Percentiles rank a stretch among this genome's conserved stretches.
These are phyloP conservation scores for Oligia strigilis DNA, from an alignment of 2,888 invertebrate genomes.

Conservation along the genomic window DNA sequence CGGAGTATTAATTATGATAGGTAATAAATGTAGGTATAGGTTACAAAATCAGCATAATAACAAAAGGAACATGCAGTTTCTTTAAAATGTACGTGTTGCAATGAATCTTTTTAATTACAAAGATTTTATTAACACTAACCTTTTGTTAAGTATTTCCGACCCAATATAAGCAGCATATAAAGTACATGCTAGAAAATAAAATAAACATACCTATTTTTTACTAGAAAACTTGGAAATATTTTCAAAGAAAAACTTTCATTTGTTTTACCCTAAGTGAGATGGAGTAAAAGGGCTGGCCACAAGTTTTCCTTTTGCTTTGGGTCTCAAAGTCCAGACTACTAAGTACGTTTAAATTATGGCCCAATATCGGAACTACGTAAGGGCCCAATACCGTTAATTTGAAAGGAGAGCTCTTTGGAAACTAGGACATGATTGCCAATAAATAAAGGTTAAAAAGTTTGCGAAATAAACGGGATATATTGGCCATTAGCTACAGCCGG, in stretches of 20 bases:
- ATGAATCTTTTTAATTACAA: neutral
- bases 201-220: neutral
- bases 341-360: conserved; percentile 19
- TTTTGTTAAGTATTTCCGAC: neutral
- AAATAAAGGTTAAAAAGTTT: conserved; percentile 51
- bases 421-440: conserved; percentile 29
- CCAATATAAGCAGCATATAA: neutral
- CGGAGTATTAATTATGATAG: neutral
- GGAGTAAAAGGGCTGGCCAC: neutral
- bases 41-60: conserved; percentile 5
- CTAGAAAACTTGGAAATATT: neutral
- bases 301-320: conserved; percentile 13
- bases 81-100: neutral
- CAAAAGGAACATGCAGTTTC: conserved; percentile 1
- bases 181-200: neutral
- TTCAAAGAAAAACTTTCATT: conserved; percentile 2
- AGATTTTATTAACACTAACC: neutral
- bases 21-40: neutral
- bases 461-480: conserved; percentile 46
- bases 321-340: neutral
- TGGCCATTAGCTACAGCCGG: conserved; percentile 34
- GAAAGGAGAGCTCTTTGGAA: conserved; percentile 36
- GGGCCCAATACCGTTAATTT: conserved; percentile 25
- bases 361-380: neutral
- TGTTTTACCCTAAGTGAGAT: neutral